Percentiles rank a stretch among this genome's conserved stretches.
phyloP scores from a whole-genome alignment of 2,797 vertebrate genomes.

The Sternarchorhynchus goeldii region DNA sequence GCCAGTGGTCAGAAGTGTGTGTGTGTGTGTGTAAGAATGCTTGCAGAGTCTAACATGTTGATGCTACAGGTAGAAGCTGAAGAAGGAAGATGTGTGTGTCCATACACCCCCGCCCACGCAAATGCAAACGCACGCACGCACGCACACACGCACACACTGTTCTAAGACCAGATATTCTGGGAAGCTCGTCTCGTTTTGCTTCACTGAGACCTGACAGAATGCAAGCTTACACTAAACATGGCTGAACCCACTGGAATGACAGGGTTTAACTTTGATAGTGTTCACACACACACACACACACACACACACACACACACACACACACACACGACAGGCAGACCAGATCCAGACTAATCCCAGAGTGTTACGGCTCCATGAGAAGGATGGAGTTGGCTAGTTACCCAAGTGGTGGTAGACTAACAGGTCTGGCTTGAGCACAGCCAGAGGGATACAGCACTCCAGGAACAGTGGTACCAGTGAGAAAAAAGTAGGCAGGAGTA shows the following conservation, averaged over 20 bases:
- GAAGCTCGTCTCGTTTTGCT: slow-evolving; percentile 20
- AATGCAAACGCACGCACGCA: no score
- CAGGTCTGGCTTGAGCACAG: background rate
- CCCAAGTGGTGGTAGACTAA: background rate
- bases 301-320: no score
- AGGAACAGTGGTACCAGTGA: background rate
- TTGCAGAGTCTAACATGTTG: slow-evolving; percentile 11
- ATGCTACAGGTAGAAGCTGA: background rate
- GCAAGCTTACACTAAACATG: slow-evolving; percentile 45
- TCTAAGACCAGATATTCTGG: background rate
- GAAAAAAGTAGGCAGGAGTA: background rate
- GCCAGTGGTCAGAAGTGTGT: slow-evolving; percentile 42
- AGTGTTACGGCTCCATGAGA: slow-evolving; percentile 19
- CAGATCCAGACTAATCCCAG: background rate
- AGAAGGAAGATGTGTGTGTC: background rate
- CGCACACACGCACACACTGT: background rate
- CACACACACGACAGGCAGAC: background rate
- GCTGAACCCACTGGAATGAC: slow-evolving; percentile 44
- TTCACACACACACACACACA: slow-evolving; percentile 6
- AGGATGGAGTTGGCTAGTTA: slow-evolving; percentile 14
- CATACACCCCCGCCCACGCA: slow-evolving; percentile 8
- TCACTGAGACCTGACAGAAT: slow-evolving; percentile 38
- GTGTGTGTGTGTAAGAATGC: slow-evolving; percentile 4
- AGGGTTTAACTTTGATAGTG: slow-evolving; percentile 36
- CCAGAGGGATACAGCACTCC: background rate